Percentiles rank a stretch among this genome's conserved stretches.
Conservation (phyloP, 1,140 invertebrate genomes). For the Ceratosolen solmsi region DNA sequence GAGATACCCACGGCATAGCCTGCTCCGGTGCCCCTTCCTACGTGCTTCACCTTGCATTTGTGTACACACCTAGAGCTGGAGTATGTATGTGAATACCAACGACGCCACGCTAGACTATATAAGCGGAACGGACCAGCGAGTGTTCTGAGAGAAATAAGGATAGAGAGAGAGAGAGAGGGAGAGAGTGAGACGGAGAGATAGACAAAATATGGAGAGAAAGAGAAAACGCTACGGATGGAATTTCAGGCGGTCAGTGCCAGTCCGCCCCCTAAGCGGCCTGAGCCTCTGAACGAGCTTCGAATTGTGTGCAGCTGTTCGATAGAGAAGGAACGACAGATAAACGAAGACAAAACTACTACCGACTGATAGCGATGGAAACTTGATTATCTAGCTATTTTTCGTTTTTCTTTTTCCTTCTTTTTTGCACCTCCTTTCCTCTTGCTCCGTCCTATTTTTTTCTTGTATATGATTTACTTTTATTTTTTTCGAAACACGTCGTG, state of each 20-base stretch:
- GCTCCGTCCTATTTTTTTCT: background rate
- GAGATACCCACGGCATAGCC: background rate
- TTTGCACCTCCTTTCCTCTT: background rate
- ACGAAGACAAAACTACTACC: background rate
- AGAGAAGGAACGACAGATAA: conserved; percentile 12
- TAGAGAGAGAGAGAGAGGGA: background rate
- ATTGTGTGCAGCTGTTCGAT: conserved; percentile 27
- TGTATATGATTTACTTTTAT: conserved; percentile 2
- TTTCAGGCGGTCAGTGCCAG: conserved; percentile 45
- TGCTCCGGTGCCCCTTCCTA: conserved; percentile 7
- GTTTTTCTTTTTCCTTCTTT: conserved; percentile 10
- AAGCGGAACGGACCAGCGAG: background rate
- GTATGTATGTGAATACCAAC: background rate
- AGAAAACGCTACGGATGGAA: conserved; percentile 29
- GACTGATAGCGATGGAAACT: conserved; percentile 38
- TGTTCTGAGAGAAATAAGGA: background rate
- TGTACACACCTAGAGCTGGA: background rate
- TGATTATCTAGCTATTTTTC: conserved; percentile 33
- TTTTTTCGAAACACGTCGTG: background rate
- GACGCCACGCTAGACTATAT: background rate
- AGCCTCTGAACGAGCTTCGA: conserved; percentile 17
- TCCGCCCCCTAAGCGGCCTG: conserved; percentile 28
- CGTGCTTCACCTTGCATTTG: conserved; percentile 7
- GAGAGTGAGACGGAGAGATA: background rate
- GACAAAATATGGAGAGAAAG: background rate